Evolutionary conservation across 2,797 vertebrate genomes (phyloP).

Genomic region (Falco berigora): DNA sequence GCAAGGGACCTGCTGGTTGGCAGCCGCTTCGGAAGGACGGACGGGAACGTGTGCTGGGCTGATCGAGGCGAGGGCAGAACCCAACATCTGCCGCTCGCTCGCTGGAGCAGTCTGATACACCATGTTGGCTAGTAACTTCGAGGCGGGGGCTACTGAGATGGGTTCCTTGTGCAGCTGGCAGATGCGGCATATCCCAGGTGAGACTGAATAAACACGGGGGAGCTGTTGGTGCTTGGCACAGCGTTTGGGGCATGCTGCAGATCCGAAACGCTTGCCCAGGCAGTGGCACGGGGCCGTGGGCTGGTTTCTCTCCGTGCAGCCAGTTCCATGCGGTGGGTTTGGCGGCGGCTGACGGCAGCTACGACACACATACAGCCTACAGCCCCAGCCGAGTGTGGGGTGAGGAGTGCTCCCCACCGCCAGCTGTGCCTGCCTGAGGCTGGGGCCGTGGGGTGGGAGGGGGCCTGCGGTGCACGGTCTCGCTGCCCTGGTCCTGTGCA

Average conservation of each 20-base stretch:
- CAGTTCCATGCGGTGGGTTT: background rate
- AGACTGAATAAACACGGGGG: background rate
- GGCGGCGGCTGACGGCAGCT: background rate
- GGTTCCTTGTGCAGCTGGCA: too few species aligned
- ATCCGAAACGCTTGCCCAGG: fast-evolving
- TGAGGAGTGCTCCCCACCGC: background rate
- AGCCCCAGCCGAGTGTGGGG: fast-evolving
- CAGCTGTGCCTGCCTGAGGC: background rate
- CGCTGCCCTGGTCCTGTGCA: background rate
- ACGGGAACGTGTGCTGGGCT: background rate
- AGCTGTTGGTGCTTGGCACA: background rate
- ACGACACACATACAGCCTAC: background rate
- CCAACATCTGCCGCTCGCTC: background rate
- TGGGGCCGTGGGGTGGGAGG: too few species aligned
- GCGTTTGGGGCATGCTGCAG: fast-evolving
- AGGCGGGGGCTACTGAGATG: too few species aligned
- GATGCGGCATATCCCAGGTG: too few species aligned
- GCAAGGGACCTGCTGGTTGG: background rate
- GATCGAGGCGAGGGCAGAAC: background rate
- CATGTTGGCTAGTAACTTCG: too few species aligned
- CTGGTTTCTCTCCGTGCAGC: background rate
- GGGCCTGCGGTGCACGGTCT: fast-evolving
- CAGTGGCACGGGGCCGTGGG: background rate
- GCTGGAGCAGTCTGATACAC: too few species aligned
- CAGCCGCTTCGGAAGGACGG: background rate